Base-by-base conservation (phyloP, 2,113 vertebrate species). In the Prionailurus bengalensis region DNA sequence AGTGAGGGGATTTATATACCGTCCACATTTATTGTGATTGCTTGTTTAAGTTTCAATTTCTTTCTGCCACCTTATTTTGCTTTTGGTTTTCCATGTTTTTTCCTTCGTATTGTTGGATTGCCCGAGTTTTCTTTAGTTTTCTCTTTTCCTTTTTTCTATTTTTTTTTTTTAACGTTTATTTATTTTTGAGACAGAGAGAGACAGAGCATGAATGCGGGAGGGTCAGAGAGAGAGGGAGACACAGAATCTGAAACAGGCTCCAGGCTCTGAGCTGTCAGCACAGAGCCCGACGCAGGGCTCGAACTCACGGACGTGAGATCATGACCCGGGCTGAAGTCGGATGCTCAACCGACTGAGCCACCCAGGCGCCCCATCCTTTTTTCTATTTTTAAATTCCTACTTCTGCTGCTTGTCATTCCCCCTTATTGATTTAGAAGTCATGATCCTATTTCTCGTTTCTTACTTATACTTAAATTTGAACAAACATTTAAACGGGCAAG, bases 401-500 rank as follows among this genome's bases (percentile, higher is more conserved):
- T 3, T 3, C 27, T 65, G 27, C 55, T 19, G 16, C 55, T 71
- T 89, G 0, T 4, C 9, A 10, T 3, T 1, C 4, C 45, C 13
- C 39, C 1, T 63, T 70, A 21, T 3, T 61, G 13, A 51, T 63
- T 92, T 83, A n/a, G 61, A 96, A 93, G 45, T 87, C 48, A 42
- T 66, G 51, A 63, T 86, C 27, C 14, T 65, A 4, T 83, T 76
- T 89, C 63, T 95, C 51, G 73, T 94, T 93, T 95, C 39, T 74
- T 70, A 29, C 5, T 3, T 90, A 21, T 23, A 16, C 27, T 36
- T 74, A 83, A 31, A 51, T 90, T 92, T 94, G 88, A 88, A 63
- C 73, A 82, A 39, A 91, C 39, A 8, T 91, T 92, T 92, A 84
- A 95, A 63, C 53, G 71, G 48, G 14, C 53, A 96, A 91, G 85